These are phyloP conservation scores for Drepana arcuata DNA, from an alignment of 1,140 invertebrate species.

Conservation along the genomic window DNA sequence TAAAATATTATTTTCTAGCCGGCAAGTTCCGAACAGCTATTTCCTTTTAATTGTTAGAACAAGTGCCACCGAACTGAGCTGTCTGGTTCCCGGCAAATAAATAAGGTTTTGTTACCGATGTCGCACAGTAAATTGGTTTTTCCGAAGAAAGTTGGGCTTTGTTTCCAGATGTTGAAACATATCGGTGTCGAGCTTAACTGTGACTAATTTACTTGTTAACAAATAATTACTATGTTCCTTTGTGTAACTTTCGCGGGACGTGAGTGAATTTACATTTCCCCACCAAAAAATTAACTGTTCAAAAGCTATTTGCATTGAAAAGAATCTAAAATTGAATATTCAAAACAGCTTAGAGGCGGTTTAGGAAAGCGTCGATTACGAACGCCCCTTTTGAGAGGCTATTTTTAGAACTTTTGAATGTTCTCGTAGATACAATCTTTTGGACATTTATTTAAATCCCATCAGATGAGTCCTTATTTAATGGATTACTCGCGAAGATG, in stretches of 20 bases:
- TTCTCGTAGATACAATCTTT: too few species aligned
- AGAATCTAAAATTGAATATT: too few species aligned
- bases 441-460: too few species aligned
- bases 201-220: constrained; percentile 49
- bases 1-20: not conserved
- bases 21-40: not conserved
- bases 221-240: constrained; percentile 39
- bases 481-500: too few species aligned
- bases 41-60: constrained; percentile 2
- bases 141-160: constrained; percentile 44
- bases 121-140: constrained; percentile 31
- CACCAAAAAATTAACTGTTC: too few species aligned
- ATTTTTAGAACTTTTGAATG: too few species aligned
- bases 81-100: constrained; percentile 31
- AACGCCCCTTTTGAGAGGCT: too few species aligned
- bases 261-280: too few species aligned
- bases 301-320: too few species aligned
- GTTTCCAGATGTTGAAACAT: constrained; percentile 50
- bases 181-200: constrained; percentile 38
- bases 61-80: constrained; percentile 19
- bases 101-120: constrained; percentile 30
- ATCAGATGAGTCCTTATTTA: too few species aligned
- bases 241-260: constrained; percentile 22
- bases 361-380: too few species aligned
- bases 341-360: too few species aligned